Percentiles rank a stretch among this genome's conserved stretches.
Evolutionary conservation across 1,140 invertebrate species (phyloP).

Genomic region (Mercenaria mercenaria): DNA sequence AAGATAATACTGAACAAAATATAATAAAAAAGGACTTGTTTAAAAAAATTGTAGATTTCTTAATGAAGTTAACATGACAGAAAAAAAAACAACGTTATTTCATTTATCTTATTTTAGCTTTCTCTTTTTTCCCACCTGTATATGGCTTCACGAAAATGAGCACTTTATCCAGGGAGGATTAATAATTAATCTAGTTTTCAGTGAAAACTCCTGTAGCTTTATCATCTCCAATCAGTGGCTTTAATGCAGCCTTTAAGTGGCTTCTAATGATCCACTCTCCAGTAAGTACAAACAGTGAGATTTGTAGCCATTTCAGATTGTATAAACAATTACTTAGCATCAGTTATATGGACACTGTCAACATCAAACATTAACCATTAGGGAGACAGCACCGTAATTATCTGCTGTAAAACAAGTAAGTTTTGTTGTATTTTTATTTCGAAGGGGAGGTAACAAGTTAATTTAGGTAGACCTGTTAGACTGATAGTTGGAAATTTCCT

Average conservation of each 20-base stretch:
- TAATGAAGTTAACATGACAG: too few relatives aligned
- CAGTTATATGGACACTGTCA: constrained; percentile 10
- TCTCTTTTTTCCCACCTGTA: neutral
- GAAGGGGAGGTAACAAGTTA: too few relatives aligned
- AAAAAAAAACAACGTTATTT: too few relatives aligned
- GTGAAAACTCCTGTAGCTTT: neutral
- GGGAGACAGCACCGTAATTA: neutral
- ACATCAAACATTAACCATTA: constrained; percentile 33
- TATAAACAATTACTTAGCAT: constrained; percentile 53
- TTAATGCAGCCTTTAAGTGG: constrained; percentile 25
- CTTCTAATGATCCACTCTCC: neutral
- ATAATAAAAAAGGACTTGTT: too few relatives aligned
- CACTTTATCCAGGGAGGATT: neutral
- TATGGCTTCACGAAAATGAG: constrained; percentile 4
- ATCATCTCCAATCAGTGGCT: neutral
- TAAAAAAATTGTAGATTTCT: too few relatives aligned
- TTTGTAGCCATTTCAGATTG: constrained; percentile 25
- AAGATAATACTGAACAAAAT: too few relatives aligned
- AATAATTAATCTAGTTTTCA: constrained; percentile 18
- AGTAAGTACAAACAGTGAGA: constrained; percentile 27
- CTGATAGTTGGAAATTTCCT: too few relatives aligned
- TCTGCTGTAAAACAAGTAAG: neutral
- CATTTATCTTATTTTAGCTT: too few relatives aligned
- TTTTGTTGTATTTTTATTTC: neutral
- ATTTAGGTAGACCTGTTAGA: too few relatives aligned